These are phyloP conservation scores for Rhopalosiphum maidis DNA, from an alignment of 1,140 invertebrate genomes.

Conservation along the genomic window DNA sequence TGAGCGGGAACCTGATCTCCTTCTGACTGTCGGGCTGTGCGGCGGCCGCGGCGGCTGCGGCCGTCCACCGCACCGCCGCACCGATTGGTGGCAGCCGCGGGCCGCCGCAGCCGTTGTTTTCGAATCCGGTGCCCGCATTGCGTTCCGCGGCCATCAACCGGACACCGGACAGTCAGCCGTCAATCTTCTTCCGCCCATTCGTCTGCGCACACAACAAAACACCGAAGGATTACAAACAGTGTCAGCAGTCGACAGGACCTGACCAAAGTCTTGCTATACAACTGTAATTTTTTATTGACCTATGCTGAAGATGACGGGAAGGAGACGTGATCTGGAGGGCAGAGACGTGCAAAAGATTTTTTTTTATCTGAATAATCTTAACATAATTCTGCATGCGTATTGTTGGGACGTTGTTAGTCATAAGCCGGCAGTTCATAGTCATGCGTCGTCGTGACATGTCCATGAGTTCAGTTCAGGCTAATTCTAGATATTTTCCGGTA, in stretches of 20 bases:
- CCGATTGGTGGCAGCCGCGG: conserved; percentile 30
- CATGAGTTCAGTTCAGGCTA: too few relatives aligned
- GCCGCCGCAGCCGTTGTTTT: conserved; percentile 46
- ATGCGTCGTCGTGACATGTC: too few relatives aligned
- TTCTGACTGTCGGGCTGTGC: conserved; percentile 17
- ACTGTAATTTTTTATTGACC: background rate
- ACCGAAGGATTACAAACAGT: background rate
- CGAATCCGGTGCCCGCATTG: conserved; percentile 54
- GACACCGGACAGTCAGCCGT: conserved; percentile 43
- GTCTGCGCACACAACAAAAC: conserved; percentile 9
- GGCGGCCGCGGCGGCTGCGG: conserved; percentile 36
- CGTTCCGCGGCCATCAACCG: conserved; percentile 58
- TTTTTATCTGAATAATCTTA: too few relatives aligned
- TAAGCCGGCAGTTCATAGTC: too few relatives aligned
- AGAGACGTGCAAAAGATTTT: too few relatives aligned
- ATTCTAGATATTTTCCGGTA: too few relatives aligned
- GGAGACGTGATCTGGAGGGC: too few relatives aligned
- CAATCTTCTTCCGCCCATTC: conserved; percentile 44
- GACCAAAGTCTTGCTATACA: too few relatives aligned
- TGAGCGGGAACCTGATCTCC: conserved; percentile 63
- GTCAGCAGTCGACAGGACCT: too few relatives aligned
- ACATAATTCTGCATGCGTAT: too few relatives aligned
- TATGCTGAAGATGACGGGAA: background rate
- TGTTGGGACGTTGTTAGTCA: too few relatives aligned
- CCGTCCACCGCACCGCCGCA: conserved; percentile 41